Evolutionary conservation across 2,888 invertebrate species (phyloP).

Genomic region (Blastobasis adustella): DNA sequence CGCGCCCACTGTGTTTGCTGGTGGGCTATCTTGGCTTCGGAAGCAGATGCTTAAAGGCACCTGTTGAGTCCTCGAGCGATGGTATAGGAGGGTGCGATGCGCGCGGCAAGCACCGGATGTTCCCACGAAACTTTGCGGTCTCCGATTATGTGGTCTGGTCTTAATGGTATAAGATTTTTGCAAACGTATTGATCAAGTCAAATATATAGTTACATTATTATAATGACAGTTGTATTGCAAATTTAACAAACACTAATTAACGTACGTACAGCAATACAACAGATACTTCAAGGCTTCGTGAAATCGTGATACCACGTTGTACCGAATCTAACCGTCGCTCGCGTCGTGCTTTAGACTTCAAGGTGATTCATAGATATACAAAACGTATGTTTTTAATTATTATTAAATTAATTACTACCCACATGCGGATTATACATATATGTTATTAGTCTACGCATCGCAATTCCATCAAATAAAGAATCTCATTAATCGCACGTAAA

Average conservation of each 20-base stretch:
- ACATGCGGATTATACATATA: background rate
- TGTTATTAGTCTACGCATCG: constrained; percentile 20
- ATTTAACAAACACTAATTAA: too few relatives aligned
- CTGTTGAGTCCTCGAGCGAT: constrained; percentile 41
- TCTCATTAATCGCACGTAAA: constrained; percentile 33
- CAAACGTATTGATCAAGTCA: too few relatives aligned
- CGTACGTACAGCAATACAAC: too few relatives aligned
- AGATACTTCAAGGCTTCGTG: too few relatives aligned
- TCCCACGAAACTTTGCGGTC: constrained; percentile 45
- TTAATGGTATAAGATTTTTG: background rate
- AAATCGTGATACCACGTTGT: too few relatives aligned
- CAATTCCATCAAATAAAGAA: constrained; percentile 39
- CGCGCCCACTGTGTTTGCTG: constrained; percentile 19
- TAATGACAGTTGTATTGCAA: too few relatives aligned
- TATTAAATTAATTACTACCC: constrained; percentile 5
- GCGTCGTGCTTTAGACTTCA: too few relatives aligned
- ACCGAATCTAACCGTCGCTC: too few relatives aligned
- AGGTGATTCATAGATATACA: too few relatives aligned
- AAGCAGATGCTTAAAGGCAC: constrained; percentile 49
- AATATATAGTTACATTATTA: too few relatives aligned
- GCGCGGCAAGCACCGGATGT: constrained; percentile 41
- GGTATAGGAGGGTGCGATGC: constrained; percentile 15
- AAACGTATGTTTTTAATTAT: too few relatives aligned
- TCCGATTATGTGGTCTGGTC: background rate
- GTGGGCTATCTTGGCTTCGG: constrained; percentile 43